Conservation (phyloP, 2,888 invertebrate genomes). For the Nemotelus pantherinus region DNA sequence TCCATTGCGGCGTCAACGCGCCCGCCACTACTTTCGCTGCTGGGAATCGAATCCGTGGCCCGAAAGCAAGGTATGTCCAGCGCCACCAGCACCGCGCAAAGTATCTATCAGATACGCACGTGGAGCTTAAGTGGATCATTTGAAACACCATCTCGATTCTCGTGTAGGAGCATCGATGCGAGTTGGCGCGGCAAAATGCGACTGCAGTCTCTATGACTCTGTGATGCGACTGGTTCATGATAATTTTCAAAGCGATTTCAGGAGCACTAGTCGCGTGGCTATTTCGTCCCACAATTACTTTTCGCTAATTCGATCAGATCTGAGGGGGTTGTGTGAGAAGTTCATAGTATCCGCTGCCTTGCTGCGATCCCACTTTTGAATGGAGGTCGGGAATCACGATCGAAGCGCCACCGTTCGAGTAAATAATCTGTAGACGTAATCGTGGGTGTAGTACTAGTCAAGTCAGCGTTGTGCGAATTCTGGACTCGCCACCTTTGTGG, state of each 20-base stretch:
- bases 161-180: conserved; percentile 15
- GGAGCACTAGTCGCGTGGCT: conserved; percentile 16
- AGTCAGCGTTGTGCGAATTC: no score
- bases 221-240: no score
- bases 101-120: neutral
- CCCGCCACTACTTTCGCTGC: neutral
- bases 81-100: neutral
- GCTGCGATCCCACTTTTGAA: neutral
- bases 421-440: no score
- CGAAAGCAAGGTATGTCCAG: neutral
- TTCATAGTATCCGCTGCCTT: neutral
- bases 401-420: conserved; percentile 1
- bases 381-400: neutral
- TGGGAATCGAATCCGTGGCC: neutral
- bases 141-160: neutral
- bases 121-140: neutral
- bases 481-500: neutral
- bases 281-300: conserved; percentile 1
- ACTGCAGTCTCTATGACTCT: no score
- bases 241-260: neutral
- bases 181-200: no score
- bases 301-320: neutral
- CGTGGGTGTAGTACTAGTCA: no score
- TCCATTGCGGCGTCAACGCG: neutral
- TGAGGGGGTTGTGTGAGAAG: conserved; percentile 5